These are phyloP conservation scores for Xenopus tropicalis DNA, from an alignment of 2,113 vertebrate species.

Conservation along the genomic window DNA sequence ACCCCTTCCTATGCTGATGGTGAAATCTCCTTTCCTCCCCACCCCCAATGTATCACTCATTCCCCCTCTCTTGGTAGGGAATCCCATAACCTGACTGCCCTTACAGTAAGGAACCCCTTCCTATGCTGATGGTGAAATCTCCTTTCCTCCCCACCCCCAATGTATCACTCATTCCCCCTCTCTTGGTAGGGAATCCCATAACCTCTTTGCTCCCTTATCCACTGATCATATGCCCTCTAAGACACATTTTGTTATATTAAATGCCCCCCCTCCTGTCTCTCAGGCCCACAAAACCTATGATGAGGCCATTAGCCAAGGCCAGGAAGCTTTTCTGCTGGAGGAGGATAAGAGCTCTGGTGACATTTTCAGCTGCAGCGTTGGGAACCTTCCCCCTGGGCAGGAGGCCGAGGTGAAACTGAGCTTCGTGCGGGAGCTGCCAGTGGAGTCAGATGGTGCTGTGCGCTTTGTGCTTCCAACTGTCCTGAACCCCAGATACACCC, in stretches of 20 bases:
- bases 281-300: constrained; percentile 69
- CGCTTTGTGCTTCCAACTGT: constrained; percentile 63
- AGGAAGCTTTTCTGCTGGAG: constrained; percentile 71
- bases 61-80: too few species aligned
- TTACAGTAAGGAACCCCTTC: too few species aligned
- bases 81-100: too few species aligned
- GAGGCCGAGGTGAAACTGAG: constrained; percentile 66
- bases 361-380: constrained; percentile 71
- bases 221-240: too few species aligned
- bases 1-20: too few species aligned
- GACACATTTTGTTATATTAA: not conserved
- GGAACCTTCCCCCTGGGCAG: constrained; percentile 67
- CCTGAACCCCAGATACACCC: constrained; percentile 73
- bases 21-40: too few species aligned
- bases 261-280: not conserved
- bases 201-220: too few species aligned
- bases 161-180: too few species aligned
- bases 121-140: too few species aligned
- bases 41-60: too few species aligned
- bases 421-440: constrained; percentile 70
- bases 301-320: constrained; percentile 68
- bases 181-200: too few species aligned
- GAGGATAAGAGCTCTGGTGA: constrained; percentile 66
- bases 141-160: too few species aligned
- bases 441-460: constrained; percentile 68